A percentile compares a stretch with the other conserved stretches of the same genome.
Conservation (phyloP, 2,888 invertebrate species). For the Amiota communis region DNA sequence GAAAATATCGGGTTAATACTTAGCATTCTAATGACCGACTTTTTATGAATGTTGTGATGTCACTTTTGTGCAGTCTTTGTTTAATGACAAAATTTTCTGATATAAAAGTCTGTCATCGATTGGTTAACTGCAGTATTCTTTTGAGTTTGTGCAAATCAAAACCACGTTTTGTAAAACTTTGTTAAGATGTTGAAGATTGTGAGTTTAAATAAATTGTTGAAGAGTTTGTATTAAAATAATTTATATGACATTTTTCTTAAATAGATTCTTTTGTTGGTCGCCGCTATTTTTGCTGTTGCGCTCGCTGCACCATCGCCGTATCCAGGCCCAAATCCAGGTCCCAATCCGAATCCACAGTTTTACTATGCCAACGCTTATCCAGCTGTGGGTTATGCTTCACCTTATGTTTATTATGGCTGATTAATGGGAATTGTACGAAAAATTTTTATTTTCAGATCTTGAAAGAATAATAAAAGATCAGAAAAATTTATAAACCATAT, state of each 20-base stretch:
- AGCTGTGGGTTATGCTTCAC: slow-evolving; percentile 53
- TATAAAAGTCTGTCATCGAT: slow-evolving; percentile 49
- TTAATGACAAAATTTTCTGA: slow-evolving; percentile 2
- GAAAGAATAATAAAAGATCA: slow-evolving; percentile 24
- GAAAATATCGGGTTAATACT: slow-evolving; percentile 1
- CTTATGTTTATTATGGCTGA: slow-evolving; percentile 60
- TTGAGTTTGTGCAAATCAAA: slow-evolving; percentile 32
- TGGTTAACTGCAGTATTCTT: slow-evolving; percentile 48
- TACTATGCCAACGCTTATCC: slow-evolving; percentile 55
- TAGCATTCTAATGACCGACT: slow-evolving; percentile 23
- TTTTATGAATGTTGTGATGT: not conserved
- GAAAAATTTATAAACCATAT: not conserved
- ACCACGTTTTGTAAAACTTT: slow-evolving; percentile 28
- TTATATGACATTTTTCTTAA: too few relatives aligned
- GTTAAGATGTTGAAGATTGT: slow-evolving; percentile 51
- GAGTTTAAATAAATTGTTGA: slow-evolving; percentile 10
- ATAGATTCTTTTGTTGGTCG: slow-evolving; percentile 52
- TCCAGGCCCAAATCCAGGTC: slow-evolving; percentile 55
- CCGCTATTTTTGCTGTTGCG: slow-evolving; percentile 48
- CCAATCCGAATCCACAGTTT: slow-evolving; percentile 53
- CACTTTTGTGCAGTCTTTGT: slow-evolving; percentile 35
- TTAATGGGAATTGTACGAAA: too few relatives aligned
- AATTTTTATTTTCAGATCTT: too few relatives aligned
- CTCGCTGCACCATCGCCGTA: slow-evolving; percentile 52
- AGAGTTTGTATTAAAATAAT: too few relatives aligned